Percentiles rank a stretch among this genome's conserved stretches.
Evolutionary conservation across 2,797 vertebrate genomes (phyloP).

Genomic region (Typhlichthys eigenmanni): DNA sequence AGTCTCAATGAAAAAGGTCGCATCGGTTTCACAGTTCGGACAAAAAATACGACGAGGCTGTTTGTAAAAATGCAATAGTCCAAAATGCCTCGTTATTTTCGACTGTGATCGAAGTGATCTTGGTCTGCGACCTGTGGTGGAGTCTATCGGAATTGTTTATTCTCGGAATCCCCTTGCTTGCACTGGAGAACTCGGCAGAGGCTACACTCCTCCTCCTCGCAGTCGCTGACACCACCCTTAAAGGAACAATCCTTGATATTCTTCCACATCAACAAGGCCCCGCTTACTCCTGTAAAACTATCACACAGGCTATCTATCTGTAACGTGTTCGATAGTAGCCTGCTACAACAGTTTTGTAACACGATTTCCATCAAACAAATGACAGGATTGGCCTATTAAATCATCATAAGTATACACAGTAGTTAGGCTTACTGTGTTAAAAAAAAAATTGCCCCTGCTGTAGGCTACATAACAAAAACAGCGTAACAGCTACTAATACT

Average conservation of each 20-base stretch:
- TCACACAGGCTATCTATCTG: no score
- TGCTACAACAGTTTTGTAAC: no score
- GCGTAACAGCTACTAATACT: no score
- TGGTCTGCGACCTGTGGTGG: slow-evolving; percentile 43
- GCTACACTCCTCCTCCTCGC: slow-evolving; percentile 65
- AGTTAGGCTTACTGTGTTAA: no score
- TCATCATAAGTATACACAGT: no score
- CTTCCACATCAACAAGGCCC: slow-evolving; percentile 1
- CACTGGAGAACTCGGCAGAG: slow-evolving; percentile 69
- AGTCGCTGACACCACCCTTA: slow-evolving; percentile 75
- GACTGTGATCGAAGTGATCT: slow-evolving; percentile 29
- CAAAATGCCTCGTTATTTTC: slow-evolving; percentile 29
- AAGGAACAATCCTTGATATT: slow-evolving; percentile 62
- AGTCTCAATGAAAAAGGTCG: slow-evolving; percentile 56
- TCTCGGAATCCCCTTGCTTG: slow-evolving; percentile 74
- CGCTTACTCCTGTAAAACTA: no score
- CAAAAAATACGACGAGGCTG: slow-evolving; percentile 46
- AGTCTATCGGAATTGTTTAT: slow-evolving; percentile 74
- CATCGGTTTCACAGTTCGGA: slow-evolving; percentile 48
- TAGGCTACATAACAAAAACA: no score
- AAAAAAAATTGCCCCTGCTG: no score
- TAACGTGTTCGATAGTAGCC: no score
- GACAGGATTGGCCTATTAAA: no score
- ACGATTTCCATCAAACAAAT: no score
- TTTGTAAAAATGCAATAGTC: slow-evolving; percentile 10